phyloP scores from a whole-genome alignment of 2,888 invertebrate species.

The Epiblema foenella region DNA sequence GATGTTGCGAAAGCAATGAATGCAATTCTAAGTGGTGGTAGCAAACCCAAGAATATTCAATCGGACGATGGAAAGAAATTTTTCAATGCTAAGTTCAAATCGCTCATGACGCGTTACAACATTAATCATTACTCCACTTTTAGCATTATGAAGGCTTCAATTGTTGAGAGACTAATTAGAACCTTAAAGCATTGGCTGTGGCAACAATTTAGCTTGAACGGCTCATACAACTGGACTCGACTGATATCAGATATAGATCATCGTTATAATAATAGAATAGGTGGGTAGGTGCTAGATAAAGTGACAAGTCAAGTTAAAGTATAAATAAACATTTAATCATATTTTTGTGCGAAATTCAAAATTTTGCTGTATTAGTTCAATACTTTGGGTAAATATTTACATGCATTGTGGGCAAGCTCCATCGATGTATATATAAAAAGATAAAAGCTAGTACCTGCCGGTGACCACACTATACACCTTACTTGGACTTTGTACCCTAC shows the following conservation, averaged over 20 bases:
- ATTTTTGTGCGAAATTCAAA: too few relatives aligned
- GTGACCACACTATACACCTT: too few relatives aligned
- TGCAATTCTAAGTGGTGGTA: conserved; percentile 1
- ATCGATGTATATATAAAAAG: too few relatives aligned
- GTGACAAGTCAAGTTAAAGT: too few relatives aligned
- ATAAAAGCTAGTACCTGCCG: too few relatives aligned
- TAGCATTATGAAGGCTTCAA: conserved; percentile 23
- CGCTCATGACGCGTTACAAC: background rate
- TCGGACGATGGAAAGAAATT: conserved; percentile 23
- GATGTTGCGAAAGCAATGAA: conserved; percentile 13
- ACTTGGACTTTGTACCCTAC: too few relatives aligned
- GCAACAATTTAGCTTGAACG: conserved; percentile 6
- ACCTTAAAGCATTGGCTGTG: conserved; percentile 12
- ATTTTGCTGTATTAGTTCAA: too few relatives aligned
- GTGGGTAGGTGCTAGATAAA: too few relatives aligned
- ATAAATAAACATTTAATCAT: too few relatives aligned
- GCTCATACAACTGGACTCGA: background rate
- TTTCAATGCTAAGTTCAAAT: conserved; percentile 11
- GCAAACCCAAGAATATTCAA: conserved; percentile 25
- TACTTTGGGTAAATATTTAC: too few relatives aligned
- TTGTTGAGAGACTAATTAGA: conserved; percentile 1
- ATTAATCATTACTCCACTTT: conserved; percentile 33
- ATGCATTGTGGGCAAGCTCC: too few relatives aligned
- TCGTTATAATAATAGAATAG: background rate
- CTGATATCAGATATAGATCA: background rate